Evolutionary conservation across 2,797 vertebrate species (phyloP).

Genomic region (Nyctalus aviator): DNA sequence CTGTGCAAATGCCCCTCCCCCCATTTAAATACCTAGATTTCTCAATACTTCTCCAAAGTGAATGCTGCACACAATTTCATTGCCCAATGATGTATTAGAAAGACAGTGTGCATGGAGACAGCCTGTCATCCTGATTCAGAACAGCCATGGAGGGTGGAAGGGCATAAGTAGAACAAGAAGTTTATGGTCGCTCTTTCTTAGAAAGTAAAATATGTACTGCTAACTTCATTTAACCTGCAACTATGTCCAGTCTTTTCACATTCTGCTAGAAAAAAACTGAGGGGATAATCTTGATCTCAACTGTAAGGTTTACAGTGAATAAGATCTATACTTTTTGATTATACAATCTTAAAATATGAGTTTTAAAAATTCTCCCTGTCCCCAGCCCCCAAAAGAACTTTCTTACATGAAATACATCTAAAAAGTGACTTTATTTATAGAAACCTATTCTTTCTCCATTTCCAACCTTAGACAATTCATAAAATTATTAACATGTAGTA

Average conservation of each 20-base stretch:
- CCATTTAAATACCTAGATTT: not conserved
- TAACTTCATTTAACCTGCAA: not conserved
- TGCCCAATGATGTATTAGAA: not conserved
- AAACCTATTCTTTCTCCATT: constrained; percentile 16
- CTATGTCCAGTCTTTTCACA: not conserved
- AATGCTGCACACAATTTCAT: not conserved
- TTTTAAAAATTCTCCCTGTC: not conserved
- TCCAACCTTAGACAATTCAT: constrained; percentile 3
- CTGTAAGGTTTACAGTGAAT: not conserved
- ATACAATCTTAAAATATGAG: not conserved
- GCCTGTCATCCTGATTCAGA: not conserved
- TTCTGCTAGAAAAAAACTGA: not conserved
- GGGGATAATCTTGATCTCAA: not conserved
- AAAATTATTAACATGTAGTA: not conserved
- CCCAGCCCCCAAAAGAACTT: not conserved
- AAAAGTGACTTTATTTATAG: not conserved
- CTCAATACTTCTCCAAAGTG: not conserved
- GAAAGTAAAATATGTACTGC: not conserved
- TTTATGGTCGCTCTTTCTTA: not conserved
- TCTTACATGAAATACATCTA: not conserved
- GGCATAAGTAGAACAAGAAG: not conserved
- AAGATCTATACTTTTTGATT: not conserved
- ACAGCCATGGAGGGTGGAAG: not conserved
- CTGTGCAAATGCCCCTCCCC: not conserved
- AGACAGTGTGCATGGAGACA: not conserved